phyloP scores from a whole-genome alignment of 2,888 invertebrate species.

The Drosophila acutilabella region DNA sequence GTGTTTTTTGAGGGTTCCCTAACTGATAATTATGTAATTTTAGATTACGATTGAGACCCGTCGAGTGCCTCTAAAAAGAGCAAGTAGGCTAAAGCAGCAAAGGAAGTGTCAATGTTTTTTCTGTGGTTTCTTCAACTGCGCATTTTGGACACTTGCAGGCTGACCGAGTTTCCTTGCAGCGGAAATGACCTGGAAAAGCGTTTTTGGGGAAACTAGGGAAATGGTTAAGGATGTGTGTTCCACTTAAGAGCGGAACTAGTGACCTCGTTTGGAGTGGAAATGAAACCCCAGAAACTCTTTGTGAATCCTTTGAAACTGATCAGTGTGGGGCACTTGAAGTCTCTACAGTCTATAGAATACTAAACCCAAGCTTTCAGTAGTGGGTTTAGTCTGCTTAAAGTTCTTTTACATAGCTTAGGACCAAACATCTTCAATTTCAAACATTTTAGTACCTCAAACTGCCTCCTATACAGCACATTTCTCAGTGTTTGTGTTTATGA shows the following conservation, averaged over 20 bases:
- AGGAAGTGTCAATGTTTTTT: slow-evolving; percentile 62
- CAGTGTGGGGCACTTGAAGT: too few relatives aligned
- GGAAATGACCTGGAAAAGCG: slow-evolving; percentile 69
- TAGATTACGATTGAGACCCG: slow-evolving; percentile 44
- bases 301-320: too few relatives aligned
- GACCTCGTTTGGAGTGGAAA: slow-evolving; percentile 39
- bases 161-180: slow-evolving; percentile 56
- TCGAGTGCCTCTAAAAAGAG: not conserved
- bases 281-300: not conserved
- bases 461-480: not conserved
- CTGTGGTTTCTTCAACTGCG: slow-evolving; percentile 11
- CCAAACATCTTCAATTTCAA: too few relatives aligned
- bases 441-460: not conserved
- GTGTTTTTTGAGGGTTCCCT: slow-evolving; percentile 37
- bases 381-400: too few relatives aligned
- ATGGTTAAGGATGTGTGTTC: slow-evolving; percentile 56
- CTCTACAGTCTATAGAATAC: too few relatives aligned
- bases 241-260: slow-evolving; percentile 59
- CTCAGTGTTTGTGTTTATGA: slow-evolving; percentile 19
- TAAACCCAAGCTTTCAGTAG: too few relatives aligned
- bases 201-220: not conserved
- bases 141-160: slow-evolving; percentile 22
- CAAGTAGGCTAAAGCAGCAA: not conserved
- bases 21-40: slow-evolving; percentile 76
- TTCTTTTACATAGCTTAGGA: too few relatives aligned